Percentiles rank a stretch among this genome's conserved stretches.
Conservation (phyloP, 2,797 vertebrate genomes). For the Eulemur coronatus region DNA sequence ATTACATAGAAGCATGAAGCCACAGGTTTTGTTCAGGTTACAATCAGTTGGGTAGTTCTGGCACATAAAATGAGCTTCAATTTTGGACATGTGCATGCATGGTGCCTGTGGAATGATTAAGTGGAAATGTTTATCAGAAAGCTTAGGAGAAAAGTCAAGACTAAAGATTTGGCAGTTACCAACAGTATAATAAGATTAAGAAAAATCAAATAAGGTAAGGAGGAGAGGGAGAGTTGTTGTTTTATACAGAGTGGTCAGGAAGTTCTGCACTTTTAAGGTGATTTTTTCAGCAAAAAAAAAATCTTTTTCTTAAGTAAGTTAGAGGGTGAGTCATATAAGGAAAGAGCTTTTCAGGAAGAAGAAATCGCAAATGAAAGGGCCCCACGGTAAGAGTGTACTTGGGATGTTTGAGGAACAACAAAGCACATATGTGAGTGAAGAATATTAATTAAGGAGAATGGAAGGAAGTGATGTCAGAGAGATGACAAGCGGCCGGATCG, state of each 20-base stretch:
- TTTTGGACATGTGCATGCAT: background rate
- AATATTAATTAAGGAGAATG: background rate
- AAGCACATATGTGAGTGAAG: background rate
- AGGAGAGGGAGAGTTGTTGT: background rate
- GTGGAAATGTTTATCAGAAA: conserved; percentile 22
- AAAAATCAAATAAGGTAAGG: conserved; percentile 20
- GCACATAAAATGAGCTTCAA: background rate
- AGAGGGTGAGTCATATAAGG: background rate
- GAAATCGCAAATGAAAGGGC: background rate
- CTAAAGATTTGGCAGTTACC: background rate
- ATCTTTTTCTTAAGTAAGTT: background rate
- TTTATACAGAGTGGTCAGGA: background rate
- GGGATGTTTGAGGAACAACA: background rate
- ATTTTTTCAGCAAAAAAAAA: background rate
- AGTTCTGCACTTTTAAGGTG: background rate
- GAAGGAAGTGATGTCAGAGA: background rate
- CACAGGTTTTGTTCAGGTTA: background rate
- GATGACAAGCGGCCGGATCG: background rate
- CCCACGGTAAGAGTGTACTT: background rate
- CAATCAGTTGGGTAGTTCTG: background rate
- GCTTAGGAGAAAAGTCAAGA: conserved; percentile 24
- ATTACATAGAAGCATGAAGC: background rate
- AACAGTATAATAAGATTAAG: background rate
- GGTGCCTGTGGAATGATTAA: background rate
- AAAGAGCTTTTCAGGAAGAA: background rate